Conservation (phyloP, 2,888 invertebrate species). For the Drosophila subsilvestris region DNA sequence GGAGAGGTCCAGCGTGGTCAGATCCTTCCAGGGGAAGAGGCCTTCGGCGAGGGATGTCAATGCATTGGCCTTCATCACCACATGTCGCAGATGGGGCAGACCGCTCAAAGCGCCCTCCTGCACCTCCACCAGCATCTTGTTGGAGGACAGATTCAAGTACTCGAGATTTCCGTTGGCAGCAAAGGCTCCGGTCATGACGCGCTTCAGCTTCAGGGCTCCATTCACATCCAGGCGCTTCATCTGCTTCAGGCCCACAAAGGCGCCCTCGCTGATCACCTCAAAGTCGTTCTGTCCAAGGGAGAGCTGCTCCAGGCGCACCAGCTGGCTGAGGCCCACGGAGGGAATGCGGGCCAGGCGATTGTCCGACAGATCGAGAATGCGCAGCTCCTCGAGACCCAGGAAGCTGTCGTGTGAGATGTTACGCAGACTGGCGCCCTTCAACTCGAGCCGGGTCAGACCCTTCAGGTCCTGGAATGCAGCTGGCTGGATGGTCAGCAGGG, state of each 20-base stretch:
- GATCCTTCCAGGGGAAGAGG: slow-evolving; percentile 91
- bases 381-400: slow-evolving; percentile 89
- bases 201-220: slow-evolving; percentile 90
- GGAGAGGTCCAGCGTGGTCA: slow-evolving; percentile 90
- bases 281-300: slow-evolving; percentile 94
- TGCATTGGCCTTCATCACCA: slow-evolving; percentile 91
- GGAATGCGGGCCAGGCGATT: slow-evolving; percentile 91
- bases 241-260: slow-evolving; percentile 92
- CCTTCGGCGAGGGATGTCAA: slow-evolving; percentile 90
- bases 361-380: slow-evolving; percentile 90
- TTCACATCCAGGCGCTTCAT: slow-evolving; percentile 91
- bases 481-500: slow-evolving; percentile 89
- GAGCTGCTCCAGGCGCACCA: slow-evolving; percentile 91
- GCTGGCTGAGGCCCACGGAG: slow-evolving; percentile 89
- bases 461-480: slow-evolving; percentile 92
- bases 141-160: slow-evolving; percentile 90
- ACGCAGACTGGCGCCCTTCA: slow-evolving; percentile 91
- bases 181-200: slow-evolving; percentile 91
- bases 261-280: slow-evolving; percentile 88
- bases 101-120: slow-evolving; percentile 94
- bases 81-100: slow-evolving; percentile 91
- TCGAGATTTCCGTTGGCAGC: slow-evolving; percentile 93
- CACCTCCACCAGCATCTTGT: slow-evolving; percentile 89
- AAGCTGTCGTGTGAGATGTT: slow-evolving; percentile 92
- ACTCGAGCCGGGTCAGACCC: slow-evolving; percentile 90